Base-by-base conservation (phyloP, 23 tunicate species). In the Trididemnum miniatum region DNA sequence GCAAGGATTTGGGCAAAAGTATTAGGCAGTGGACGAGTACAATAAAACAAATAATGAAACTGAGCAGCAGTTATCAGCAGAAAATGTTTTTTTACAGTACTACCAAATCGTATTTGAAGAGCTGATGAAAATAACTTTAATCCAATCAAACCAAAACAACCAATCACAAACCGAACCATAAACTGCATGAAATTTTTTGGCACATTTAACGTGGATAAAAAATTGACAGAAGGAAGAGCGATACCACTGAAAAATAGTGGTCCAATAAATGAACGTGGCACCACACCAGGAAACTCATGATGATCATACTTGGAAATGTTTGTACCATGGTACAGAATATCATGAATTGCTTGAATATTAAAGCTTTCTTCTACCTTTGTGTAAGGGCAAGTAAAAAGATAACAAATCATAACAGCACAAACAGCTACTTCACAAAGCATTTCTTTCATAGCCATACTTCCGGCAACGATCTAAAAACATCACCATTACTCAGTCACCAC, bases 291-390 rank as follows among this genome's bases (percentile, higher is more conserved):
- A 71, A 95, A 95, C 22, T 77, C 65, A 20, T 71, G 85, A 63
- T 95, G 98, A 36, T 95, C 98, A 65, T 93, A 93, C 87, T 65
- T 35, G 0, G 97, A 59, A 15, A 92, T 1, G 39, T 88, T 88
- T 27, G 15, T 34, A 31, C 44, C 49, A 54, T 93, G 89, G 27
- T 76, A 79, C 1, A 93, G 54, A 35, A 88, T 83, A 54, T 95
- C 98, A 82, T 95, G 98, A 26, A 86, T 85, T 33, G 98, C 98
- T 81, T 95, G 98, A 12, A 95, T 37, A 54, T 89, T 85, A 76
- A 95, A 95, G 57, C 95, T 89, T 67, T 95, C 98, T 63, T 95
- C 98, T 1, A 95, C 98, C 82, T 95, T 95, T 1, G 98, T 95
- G 64, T 75, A 95, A 22, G 98, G 98, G 63, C 91, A 85, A 2